Evolutionary conservation across 2,113 vertebrate species (phyloP).

Genomic region (Oophaga pumilio): DNA sequence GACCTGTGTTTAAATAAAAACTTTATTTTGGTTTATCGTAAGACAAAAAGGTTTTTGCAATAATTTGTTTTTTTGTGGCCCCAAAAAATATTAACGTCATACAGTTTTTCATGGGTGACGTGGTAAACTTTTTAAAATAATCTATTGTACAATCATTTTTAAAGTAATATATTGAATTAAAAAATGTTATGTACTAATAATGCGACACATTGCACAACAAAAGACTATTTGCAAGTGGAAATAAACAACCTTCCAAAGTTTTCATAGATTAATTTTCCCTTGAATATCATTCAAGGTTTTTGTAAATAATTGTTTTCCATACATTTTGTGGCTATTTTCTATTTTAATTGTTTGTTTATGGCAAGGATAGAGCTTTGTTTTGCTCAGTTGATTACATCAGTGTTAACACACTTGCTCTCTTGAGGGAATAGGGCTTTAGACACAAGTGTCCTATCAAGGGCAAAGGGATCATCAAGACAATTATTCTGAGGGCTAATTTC

Average conservation of each 20-base stretch:
- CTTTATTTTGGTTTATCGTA: too few relatives aligned
- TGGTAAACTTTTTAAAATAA: too few relatives aligned
- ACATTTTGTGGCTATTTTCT: slow-evolving; percentile 2
- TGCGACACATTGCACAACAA: not conserved
- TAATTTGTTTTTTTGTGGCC: too few relatives aligned
- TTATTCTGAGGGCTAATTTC: slow-evolving; percentile 50
- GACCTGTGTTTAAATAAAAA: too few relatives aligned
- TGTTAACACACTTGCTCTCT: slow-evolving; percentile 16
- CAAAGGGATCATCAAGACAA: slow-evolving; percentile 33
- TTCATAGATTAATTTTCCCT: not conserved
- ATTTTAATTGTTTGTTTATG: slow-evolving; percentile 52
- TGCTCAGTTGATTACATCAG: slow-evolving; percentile 51
- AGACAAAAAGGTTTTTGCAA: too few relatives aligned
- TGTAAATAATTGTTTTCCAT: slow-evolving; percentile 40
- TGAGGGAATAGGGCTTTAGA: slow-evolving; percentile 33
- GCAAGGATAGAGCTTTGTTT: slow-evolving; percentile 30
- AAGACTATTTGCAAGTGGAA: not conserved
- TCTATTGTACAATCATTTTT: too few relatives aligned
- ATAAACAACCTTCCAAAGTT: not conserved
- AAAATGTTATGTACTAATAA: too few relatives aligned
- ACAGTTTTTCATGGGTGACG: too few relatives aligned
- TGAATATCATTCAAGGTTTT: not conserved
- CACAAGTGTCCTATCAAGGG: slow-evolving; percentile 55
- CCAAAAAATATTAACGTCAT: too few relatives aligned
- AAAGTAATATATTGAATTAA: too few relatives aligned